Conservation (phyloP, 2,888 invertebrate species). For the Brassicogethes aeneus region DNA sequence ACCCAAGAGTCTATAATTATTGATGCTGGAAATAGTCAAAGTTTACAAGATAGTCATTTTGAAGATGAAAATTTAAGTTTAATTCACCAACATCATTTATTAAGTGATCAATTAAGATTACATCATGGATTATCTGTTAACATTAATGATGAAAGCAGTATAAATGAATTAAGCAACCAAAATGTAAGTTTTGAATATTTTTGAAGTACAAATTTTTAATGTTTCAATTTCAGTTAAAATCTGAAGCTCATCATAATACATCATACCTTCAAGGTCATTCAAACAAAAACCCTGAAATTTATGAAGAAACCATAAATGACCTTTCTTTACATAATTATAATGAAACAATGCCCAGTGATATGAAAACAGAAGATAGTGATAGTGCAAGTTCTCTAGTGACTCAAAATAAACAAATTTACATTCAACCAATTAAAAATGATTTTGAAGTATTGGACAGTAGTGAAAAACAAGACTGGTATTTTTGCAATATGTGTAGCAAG, state of each 20-base stretch:
- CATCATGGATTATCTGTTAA: conserved; percentile 21
- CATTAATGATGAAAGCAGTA: conserved; percentile 11
- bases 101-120: conserved; percentile 26
- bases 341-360: neutral
- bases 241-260: no score
- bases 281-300: no score
- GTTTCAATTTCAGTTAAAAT: no score
- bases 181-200: no score
- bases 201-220: no score
- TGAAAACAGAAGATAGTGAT: neutral
- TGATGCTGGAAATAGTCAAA: conserved; percentile 17
- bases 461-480: no score
- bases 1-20: conserved; percentile 24
- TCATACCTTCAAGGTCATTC: no score
- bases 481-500: conserved; percentile 40
- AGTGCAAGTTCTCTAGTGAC: no score
- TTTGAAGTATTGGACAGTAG: no score
- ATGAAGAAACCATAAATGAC: neutral
- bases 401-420: conserved; percentile 1
- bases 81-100: conserved; percentile 30
- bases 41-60: conserved; percentile 22
- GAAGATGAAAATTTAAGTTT: conserved; percentile 28
- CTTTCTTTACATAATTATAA: neutral
- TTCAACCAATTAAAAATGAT: no score
- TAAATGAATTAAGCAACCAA: conserved; percentile 8